phyloP scores from a whole-genome alignment of 2,888 invertebrate genomes.

The Nasonia oneida region DNA sequence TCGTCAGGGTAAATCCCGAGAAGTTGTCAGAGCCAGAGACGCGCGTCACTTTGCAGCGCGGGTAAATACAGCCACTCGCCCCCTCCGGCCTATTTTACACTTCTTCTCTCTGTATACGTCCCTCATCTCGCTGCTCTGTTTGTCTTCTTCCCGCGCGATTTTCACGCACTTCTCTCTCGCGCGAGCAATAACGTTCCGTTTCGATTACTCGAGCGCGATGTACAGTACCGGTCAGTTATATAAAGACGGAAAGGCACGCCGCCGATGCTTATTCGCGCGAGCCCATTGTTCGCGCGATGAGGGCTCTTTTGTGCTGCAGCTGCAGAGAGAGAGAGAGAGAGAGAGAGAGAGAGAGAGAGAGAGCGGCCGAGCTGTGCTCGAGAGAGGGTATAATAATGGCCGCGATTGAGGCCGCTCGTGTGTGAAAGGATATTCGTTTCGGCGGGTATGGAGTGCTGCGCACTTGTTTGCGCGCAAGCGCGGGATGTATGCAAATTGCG shows the following conservation, averaged over 20 bases:
- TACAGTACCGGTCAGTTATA: not conserved
- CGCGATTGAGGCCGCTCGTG: not conserved
- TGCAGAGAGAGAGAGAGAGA: not conserved
- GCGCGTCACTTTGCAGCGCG: not conserved
- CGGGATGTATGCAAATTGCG: not conserved
- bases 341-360: not conserved
- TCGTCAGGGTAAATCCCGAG: not conserved
- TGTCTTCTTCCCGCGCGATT: not conserved
- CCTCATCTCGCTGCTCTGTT: not conserved
- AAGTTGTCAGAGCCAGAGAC: not conserved
- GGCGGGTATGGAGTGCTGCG: not conserved
- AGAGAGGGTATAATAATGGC: not conserved
- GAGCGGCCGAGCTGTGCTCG: not conserved
- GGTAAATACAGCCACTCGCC: conserved; percentile 16
- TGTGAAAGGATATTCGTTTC: conserved; percentile 5
- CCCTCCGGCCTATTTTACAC: conserved; percentile 24
- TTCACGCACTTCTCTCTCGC: not conserved
- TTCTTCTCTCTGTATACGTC: not conserved
- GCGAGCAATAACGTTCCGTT: not conserved
- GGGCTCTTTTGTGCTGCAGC: not conserved
- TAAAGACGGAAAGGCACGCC: not conserved
- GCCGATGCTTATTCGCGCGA: not conserved
- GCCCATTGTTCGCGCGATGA: not conserved
- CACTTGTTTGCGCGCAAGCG: not conserved
- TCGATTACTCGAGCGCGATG: not conserved